Evolutionary conservation across 1,140 invertebrate genomes (phyloP).

Genomic region (Polypedilum pembai): DNA sequence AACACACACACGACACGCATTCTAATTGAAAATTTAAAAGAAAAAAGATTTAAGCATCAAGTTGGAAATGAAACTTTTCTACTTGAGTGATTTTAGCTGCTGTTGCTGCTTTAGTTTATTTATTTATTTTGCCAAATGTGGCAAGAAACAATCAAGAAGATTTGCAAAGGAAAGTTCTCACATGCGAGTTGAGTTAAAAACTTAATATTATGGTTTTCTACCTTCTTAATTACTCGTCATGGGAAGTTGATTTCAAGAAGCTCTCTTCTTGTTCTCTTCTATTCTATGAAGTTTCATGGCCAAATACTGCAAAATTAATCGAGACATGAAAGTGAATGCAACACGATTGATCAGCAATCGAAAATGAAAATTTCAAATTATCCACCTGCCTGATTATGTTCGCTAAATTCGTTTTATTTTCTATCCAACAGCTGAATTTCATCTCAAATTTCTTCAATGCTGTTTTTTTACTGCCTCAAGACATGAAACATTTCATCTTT

Average conservation of each 20-base stretch:
- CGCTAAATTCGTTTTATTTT: neutral
- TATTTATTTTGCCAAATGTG: too few relatives aligned
- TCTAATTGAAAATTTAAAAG: too few relatives aligned
- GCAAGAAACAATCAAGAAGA: neutral
- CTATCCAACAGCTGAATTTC: neutral
- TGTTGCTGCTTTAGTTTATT: too few relatives aligned
- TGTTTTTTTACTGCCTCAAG: conserved; percentile 10
- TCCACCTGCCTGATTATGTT: neutral
- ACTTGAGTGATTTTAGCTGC: too few relatives aligned
- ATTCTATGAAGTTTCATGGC: neutral
- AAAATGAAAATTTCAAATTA: neutral
- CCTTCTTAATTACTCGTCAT: conserved; percentile 11
- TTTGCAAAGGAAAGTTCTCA: neutral
- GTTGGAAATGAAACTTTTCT: too few relatives aligned
- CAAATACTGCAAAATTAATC: neutral
- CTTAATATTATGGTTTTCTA: conserved; percentile 8
- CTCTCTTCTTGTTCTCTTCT: neutral
- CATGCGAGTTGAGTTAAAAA: conserved; percentile 5
- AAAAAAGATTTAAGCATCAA: too few relatives aligned
- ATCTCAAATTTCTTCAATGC: neutral
- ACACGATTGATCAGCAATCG: neutral
- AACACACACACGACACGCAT: too few relatives aligned
- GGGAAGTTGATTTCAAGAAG: neutral
- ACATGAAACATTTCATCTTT: neutral
- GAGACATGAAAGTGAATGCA: neutral